Percentiles rank a stretch among this genome's conserved stretches.
Evolutionary conservation across 2,888 invertebrate species (phyloP).

Genomic region (Agrochola circellaris): DNA sequence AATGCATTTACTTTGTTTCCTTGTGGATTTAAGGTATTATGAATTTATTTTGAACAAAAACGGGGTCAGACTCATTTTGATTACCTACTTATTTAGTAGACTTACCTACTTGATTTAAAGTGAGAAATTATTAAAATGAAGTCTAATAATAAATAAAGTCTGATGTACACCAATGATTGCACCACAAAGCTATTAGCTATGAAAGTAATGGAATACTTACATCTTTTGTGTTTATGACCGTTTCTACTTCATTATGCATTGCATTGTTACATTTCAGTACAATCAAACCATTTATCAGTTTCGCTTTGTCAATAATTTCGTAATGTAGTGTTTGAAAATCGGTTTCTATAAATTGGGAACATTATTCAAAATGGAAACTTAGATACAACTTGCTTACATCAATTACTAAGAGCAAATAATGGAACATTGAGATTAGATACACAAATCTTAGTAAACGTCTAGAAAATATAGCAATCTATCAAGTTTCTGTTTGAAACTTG

Average conservation of each 20-base stretch:
- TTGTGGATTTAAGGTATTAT: conserved; percentile 18
- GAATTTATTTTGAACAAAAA: background rate
- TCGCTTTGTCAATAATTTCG: conserved; percentile 38
- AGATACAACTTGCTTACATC: conserved; percentile 49
- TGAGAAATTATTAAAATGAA: background rate
- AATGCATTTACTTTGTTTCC: conserved; percentile 29
- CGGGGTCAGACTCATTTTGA: background rate
- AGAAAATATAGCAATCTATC: conserved; percentile 67
- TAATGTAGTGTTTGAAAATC: conserved; percentile 26
- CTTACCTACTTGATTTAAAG: background rate
- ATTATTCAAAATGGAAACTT: conserved; percentile 44
- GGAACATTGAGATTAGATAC: conserved; percentile 56
- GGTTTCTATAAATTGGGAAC: conserved; percentile 27
- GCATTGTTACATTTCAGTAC: conserved; percentile 17
- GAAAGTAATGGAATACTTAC: background rate
- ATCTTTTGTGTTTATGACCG: conserved; percentile 8
- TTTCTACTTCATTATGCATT: conserved; percentile 11
- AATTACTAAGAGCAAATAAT: conserved; percentile 51
- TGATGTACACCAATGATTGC: background rate
- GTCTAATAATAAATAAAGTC: background rate
- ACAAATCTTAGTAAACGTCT: conserved; percentile 61
- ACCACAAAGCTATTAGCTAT: background rate
- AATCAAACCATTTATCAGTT: conserved; percentile 27
- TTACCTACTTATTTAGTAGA: background rate
- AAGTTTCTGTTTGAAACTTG: conserved; percentile 66